A percentile compares a stretch with the other conserved stretches of the same genome.
These are phyloP conservation scores for Malurus cyaneus DNA, from an alignment of 2,113 vertebrate genomes.

Conservation along the genomic window DNA sequence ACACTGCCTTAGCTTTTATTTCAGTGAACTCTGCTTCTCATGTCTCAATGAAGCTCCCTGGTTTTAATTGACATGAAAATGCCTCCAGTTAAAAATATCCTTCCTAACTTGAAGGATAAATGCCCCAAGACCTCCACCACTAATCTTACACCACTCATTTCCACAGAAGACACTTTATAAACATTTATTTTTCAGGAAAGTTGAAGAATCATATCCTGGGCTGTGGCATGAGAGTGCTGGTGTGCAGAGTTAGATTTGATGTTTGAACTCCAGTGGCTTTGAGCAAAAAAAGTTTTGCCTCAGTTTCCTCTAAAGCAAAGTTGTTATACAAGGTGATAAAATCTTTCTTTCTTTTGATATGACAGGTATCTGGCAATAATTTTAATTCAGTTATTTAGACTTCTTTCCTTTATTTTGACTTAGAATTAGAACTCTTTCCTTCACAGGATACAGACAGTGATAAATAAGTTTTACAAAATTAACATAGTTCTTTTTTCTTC, in stretches of 20 bases:
- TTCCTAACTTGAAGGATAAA: background rate
- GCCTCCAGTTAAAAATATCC: background rate
- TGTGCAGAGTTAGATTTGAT: background rate
- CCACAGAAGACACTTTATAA: background rate
- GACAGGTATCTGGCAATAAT: background rate
- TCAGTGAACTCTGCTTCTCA: background rate
- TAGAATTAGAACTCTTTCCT: background rate
- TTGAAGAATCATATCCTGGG: background rate
- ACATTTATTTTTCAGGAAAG: background rate
- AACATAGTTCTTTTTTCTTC: background rate
- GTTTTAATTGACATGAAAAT: background rate
- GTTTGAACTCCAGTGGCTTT: background rate
- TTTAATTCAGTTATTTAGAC: background rate
- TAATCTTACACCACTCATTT: background rate
- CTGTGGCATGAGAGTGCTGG: fast-evolving
- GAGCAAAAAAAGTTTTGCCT: background rate
- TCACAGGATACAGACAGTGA: background rate
- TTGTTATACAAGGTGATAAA: background rate
- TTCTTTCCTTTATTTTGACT: no score
- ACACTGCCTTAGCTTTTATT: background rate
- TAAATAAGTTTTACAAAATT: background rate
- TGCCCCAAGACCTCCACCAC: background rate
- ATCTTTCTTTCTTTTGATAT: background rate
- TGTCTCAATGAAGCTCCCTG: background rate
- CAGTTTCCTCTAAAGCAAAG: background rate